Percentiles rank a stretch among this genome's conserved stretches.
phyloP scores from a whole-genome alignment of 2,888 invertebrate genomes.

The Alviniconcha strummeri region DNA sequence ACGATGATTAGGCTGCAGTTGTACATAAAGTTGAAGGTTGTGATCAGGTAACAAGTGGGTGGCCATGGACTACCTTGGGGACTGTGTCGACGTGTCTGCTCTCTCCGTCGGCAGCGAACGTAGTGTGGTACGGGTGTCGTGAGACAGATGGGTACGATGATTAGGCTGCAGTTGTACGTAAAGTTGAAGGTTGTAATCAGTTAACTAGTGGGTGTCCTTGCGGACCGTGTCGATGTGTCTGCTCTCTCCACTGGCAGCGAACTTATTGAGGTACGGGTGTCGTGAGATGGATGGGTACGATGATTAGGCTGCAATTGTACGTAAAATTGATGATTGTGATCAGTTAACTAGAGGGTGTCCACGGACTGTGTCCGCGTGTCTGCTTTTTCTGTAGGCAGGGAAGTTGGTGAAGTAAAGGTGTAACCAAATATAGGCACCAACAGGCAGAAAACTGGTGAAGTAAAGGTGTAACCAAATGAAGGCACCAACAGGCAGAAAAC shows the following conservation, averaged over 20 bases:
- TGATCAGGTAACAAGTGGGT: constrained; percentile 28
- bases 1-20: too few relatives aligned
- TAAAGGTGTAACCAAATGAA: neutral
- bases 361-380: constrained; percentile 34
- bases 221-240: constrained; percentile 33
- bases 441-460: constrained; percentile 31
- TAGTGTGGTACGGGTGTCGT: constrained; percentile 21
- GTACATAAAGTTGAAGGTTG: too few relatives aligned
- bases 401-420: constrained; percentile 27
- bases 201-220: constrained; percentile 36
- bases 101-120: constrained; percentile 20
- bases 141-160: too few relatives aligned
- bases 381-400: constrained; percentile 18
- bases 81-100: constrained; percentile 31
- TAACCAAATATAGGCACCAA: too few relatives aligned
- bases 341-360: constrained; percentile 33
- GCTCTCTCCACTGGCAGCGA: constrained; percentile 21
- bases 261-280: constrained; percentile 25
- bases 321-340: too few relatives aligned
- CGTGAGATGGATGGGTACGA: too few relatives aligned
- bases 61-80: constrained; percentile 36
- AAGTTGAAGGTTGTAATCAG: too few relatives aligned
- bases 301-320: too few relatives aligned
- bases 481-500: too few relatives aligned
- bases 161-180: too few relatives aligned